Percentiles rank a stretch among this genome's conserved stretches.
Evolutionary conservation across 2,113 vertebrate genomes (phyloP).

Genomic region (Rhinoptilus africanus): DNA sequence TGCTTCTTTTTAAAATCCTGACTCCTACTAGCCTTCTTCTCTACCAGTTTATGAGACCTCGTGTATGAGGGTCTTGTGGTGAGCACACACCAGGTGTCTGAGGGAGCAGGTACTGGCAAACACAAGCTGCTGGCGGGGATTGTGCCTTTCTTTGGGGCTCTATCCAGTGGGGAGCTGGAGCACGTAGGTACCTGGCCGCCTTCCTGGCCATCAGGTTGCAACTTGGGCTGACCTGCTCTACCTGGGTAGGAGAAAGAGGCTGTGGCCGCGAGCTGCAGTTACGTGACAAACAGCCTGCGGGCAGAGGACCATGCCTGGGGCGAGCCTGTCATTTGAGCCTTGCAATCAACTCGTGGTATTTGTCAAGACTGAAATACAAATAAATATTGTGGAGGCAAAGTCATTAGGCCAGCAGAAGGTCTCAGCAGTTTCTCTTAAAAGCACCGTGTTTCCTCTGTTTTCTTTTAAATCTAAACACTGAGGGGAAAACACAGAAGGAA

Average conservation of each 20-base stretch:
- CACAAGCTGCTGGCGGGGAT: not conserved
- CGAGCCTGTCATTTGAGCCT: accelerated
- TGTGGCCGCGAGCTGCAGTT: not conserved
- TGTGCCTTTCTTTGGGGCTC: not conserved
- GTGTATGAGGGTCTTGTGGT: not conserved
- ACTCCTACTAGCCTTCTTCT: accelerated
- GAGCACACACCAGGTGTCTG: not conserved
- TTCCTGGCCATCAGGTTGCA: not conserved
- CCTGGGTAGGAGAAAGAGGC: not conserved
- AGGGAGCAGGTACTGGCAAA: not conserved
- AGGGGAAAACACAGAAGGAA: not conserved
- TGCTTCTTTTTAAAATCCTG: not conserved
- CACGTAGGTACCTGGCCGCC: not conserved
- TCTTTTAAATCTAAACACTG: not conserved
- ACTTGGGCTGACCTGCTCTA: not conserved
- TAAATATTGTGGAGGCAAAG: not conserved
- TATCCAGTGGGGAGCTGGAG: not conserved
- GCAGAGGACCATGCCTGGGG: not conserved
- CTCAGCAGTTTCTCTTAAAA: not conserved
- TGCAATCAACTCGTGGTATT: accelerated
- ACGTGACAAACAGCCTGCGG: accelerated
- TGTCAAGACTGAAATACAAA: not conserved
- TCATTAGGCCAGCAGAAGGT: not conserved
- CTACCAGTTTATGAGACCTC: not conserved
- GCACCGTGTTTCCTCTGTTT: not conserved